Evolutionary conservation across 35 echinoderm and acorn worm species (phyloP).

Genomic region (Apostichopus parvimensis): DNA sequence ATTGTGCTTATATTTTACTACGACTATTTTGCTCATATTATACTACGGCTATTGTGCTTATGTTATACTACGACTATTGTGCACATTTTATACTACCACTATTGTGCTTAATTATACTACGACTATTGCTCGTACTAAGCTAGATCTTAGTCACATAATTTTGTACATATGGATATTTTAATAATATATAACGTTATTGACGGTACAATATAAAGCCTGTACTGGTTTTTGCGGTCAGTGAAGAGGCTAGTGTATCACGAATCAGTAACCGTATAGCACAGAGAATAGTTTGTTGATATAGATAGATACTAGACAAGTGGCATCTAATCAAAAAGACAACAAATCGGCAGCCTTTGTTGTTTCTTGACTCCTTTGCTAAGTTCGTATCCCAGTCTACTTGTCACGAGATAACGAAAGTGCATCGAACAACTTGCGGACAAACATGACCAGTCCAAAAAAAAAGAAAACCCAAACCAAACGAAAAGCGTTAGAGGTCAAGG

Average conservation of each 20-base stretch:
- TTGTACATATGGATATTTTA: too few species aligned
- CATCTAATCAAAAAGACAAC: slow-evolving; percentile 39
- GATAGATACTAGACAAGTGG: not conserved
- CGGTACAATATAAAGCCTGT: not conserved
- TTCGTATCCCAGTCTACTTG: slow-evolving; percentile 12
- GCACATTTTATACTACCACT: too few species aligned
- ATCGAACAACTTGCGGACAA: not conserved
- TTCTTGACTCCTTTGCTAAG: slow-evolving; percentile 17
- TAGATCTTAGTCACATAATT: too few species aligned
- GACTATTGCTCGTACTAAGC: too few species aligned
- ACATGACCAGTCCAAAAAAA: slow-evolving; percentile 29
- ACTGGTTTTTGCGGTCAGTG: not conserved
- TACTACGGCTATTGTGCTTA: too few species aligned
- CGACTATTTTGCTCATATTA: too few species aligned
- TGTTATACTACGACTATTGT: too few species aligned
- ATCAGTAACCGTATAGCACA: not conserved
- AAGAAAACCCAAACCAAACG: not conserved
- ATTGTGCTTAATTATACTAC: too few species aligned
- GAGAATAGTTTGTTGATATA: not conserved
- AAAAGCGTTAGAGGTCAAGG: not conserved
- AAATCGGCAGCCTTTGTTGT: slow-evolving; percentile 31
- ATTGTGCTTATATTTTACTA: too few species aligned
- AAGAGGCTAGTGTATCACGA: not conserved
- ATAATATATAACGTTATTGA: too few species aligned
- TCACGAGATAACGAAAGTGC: slow-evolving; percentile 27